These are phyloP conservation scores for Benthosema pterotum DNA, from an alignment of 2,797 vertebrate genomes.

Conservation along the genomic window DNA sequence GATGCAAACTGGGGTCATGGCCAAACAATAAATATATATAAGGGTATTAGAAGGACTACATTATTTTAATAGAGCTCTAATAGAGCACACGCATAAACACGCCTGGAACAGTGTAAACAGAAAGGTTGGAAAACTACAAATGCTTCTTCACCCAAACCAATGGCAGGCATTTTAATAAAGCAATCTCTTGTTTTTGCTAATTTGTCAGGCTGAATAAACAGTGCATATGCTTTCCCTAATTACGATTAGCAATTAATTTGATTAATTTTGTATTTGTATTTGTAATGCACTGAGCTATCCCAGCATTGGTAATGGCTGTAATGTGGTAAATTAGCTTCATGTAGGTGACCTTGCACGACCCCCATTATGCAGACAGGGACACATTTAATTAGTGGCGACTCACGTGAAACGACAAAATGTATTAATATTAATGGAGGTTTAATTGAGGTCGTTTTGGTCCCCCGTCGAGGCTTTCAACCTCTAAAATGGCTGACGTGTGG, in stretches of 20 bases:
- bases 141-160: constrained; percentile 10
- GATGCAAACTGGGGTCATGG: constrained; percentile 25
- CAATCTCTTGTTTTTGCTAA: constrained; percentile 7
- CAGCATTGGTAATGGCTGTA: constrained; percentile 45
- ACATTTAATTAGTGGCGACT: constrained; percentile 78
- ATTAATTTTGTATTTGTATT: constrained; percentile 42
- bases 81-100: constrained; percentile 19
- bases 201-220: constrained; percentile 14
- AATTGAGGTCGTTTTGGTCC: constrained; percentile 78
- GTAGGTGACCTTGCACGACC: constrained; percentile 63
- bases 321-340: constrained; percentile 70
- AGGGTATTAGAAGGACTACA: constrained; percentile 9
- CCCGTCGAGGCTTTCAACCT: constrained; percentile 73
- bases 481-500: constrained; percentile 76
- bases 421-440: constrained; percentile 80
- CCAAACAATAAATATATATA: constrained; percentile 27
- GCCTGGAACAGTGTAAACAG: constrained; percentile 8
- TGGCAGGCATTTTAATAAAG: constrained; percentile 22
- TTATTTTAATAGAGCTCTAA: constrained; percentile 30
- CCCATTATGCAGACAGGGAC: constrained; percentile 74
- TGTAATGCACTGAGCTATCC: constrained; percentile 38
- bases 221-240: constrained; percentile 7
- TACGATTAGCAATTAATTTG: constrained; percentile 6
- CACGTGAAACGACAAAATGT: constrained; percentile 77
- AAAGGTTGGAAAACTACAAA: background rate